Evolutionary conservation across 1,140 invertebrate species (phyloP).

Genomic region (Metopolophium dirhodum): DNA sequence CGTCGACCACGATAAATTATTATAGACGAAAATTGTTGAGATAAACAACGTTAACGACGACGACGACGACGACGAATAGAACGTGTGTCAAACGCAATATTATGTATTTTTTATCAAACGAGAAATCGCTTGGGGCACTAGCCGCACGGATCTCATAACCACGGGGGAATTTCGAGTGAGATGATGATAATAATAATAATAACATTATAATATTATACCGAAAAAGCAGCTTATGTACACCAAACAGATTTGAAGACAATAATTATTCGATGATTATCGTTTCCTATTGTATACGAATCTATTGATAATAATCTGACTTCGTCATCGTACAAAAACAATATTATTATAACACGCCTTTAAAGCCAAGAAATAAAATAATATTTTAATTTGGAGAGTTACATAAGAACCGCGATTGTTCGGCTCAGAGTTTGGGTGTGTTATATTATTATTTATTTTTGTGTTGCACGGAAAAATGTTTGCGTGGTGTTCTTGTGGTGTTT

Average conservation of each 20-base stretch:
- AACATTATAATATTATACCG: background rate
- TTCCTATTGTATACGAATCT: constrained; percentile 14
- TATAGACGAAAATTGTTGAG: background rate
- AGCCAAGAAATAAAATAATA: background rate
- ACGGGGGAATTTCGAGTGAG: background rate
- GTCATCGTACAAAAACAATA: background rate
- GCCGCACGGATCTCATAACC: background rate
- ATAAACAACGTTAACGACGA: background rate
- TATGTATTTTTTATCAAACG: background rate
- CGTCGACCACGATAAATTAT: background rate
- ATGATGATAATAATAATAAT: background rate
- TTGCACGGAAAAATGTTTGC: background rate
- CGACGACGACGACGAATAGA: background rate
- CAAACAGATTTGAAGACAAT: background rate
- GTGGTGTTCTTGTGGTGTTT: background rate
- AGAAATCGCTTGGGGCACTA: background rate
- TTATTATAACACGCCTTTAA: background rate
- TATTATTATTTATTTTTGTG: background rate
- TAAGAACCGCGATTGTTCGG: background rate
- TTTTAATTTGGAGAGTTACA: background rate
- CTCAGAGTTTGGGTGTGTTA: background rate
- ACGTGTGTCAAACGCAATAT: background rate
- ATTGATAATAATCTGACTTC: background rate
- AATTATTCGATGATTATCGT: constrained; percentile 33
- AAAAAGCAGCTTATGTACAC: constrained; percentile 3